Evolutionary conservation across 2,797 vertebrate species (phyloP).

Genomic region (Mormyrops attenuatus): DNA sequence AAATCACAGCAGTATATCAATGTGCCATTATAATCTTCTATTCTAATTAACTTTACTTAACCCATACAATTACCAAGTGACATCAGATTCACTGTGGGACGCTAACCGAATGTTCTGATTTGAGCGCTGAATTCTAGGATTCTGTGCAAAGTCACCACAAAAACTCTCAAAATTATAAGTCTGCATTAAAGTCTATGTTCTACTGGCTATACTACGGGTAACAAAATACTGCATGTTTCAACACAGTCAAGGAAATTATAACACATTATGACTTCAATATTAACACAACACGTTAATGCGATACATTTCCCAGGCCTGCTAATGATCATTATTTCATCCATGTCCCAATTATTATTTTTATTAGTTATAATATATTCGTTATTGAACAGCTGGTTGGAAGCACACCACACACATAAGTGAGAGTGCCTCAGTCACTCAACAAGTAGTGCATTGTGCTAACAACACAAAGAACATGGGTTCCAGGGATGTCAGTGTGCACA

Average conservation of each 20-base stretch:
- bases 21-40: not conserved
- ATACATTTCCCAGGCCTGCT: not conserved
- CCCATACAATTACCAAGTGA: not conserved
- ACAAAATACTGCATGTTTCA: not conserved
- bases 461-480: not conserved
- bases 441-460: not conserved
- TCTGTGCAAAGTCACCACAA: not conserved
- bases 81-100: not conserved
- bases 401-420: not conserved
- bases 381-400: not conserved
- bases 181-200: not conserved
- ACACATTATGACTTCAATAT: not conserved
- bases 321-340: not conserved
- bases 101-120: not conserved
- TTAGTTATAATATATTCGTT: not conserved
- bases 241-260: not conserved
- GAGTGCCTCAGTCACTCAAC: not conserved
- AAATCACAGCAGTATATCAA: not conserved
- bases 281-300: not conserved
- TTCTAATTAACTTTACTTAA: not conserved
- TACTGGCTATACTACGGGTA: not conserved
- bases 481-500: not conserved
- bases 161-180: not conserved
- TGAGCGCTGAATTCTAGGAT: not conserved
- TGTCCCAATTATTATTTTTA: not conserved